A percentile compares a stretch with the other conserved stretches of the same genome.
phyloP scores from a whole-genome alignment of 2,888 invertebrate genomes.

The Slavum lentiscoides region DNA sequence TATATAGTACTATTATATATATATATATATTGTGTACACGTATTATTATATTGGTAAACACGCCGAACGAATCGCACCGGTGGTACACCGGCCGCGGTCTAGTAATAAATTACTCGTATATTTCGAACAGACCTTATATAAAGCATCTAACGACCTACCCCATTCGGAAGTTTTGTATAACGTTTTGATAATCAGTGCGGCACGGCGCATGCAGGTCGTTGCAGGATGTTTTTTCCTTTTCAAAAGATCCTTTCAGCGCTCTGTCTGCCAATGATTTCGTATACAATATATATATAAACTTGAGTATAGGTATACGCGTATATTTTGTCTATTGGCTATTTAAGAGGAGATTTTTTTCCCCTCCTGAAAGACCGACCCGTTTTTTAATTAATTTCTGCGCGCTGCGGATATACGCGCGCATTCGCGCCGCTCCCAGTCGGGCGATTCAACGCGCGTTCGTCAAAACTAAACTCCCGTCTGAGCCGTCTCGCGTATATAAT shows the following conservation, averaged over 20 bases:
- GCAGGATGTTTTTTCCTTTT: slow-evolving; percentile 16
- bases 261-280: slow-evolving; percentile 15
- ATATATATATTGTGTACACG: not conserved
- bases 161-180: slow-evolving; percentile 34
- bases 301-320: not conserved
- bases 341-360: slow-evolving; percentile 36
- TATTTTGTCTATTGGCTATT: slow-evolving; percentile 25
- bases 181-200: slow-evolving; percentile 26
- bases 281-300: not conserved
- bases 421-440: too few relatives aligned
- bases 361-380: slow-evolving; percentile 36
- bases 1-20: not conserved
- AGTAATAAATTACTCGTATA: slow-evolving; percentile 32
- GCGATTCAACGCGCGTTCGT: too few relatives aligned
- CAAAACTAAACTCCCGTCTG: too few relatives aligned
- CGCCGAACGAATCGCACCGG: slow-evolving; percentile 8
- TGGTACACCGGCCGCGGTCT: too few relatives aligned
- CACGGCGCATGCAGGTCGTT: not conserved
- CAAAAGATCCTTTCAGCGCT: slow-evolving; percentile 45
- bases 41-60: slow-evolving; percentile 9
- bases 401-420: not conserved
- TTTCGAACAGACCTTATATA: slow-evolving; percentile 36
- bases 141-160: slow-evolving; percentile 48
- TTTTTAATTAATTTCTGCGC: slow-evolving; percentile 42
- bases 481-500: too few relatives aligned